Base-by-base conservation (phyloP, 2,888 invertebrate genomes). In the Eulithis testata region DNA sequence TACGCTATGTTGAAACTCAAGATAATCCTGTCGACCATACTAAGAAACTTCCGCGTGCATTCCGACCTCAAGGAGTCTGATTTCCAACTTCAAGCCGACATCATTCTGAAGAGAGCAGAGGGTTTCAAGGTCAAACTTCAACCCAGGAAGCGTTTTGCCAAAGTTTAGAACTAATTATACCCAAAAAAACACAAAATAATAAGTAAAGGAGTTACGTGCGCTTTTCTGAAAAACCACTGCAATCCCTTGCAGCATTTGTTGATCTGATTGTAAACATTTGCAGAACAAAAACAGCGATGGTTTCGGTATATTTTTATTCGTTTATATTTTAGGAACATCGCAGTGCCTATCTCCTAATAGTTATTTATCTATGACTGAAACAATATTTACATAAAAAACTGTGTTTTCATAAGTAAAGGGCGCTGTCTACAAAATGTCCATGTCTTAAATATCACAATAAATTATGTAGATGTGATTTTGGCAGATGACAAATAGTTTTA, bases 1-100 rank as follows among this genome's bases (percentile, higher is more conserved):
- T 96, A 96, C 83, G 96, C 96, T 47, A 96, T 96, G 96, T 88
- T 97, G 74, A 96, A 97, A 83, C 89, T 96, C 78, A 97, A 97
- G 89, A 95, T 96, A 67, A 94, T 97, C 68, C 91, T 97, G 21
- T 96, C 96, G 6, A 96, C 96, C 64, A 95, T 97, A 76, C 81
- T 97, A 74, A 94, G 96, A 76, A 95, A 95, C 81, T 97, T 95
- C 94, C 94, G 94, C 66, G 94, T 97, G n/a, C 82, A 93, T 66
- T 96, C 96, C 5, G 95, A 96, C 80, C 86, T 95, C 27, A 94
- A 93, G 63, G 96, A 96, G 78, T 87, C 94, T 27, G 96, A 96
- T 75, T 97, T 96, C 86, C 93, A 94, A 80, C 93, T 97, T 14
- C 96, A 96, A 85, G 95, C 95, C 49, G 97, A 97, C 81, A 96